A percentile compares a stretch with the other conserved stretches of the same genome.
These are phyloP conservation scores for Silurus glanis DNA, from an alignment of 2,113 vertebrate species.

Conservation along the genomic window DNA sequence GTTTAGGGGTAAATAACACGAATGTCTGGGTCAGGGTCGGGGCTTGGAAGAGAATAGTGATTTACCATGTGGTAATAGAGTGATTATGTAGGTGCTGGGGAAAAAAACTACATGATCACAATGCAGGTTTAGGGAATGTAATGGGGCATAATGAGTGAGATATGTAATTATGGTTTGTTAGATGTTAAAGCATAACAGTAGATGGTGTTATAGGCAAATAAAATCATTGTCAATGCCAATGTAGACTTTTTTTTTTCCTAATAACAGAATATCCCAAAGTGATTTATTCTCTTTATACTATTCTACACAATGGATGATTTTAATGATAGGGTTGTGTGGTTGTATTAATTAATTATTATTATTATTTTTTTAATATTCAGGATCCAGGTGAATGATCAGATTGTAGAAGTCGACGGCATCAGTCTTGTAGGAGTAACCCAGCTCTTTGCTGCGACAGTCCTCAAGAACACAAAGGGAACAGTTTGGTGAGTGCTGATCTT, in stretches of 20 bases:
- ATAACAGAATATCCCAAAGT: background rate
- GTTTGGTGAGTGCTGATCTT: slow-evolving; percentile 76
- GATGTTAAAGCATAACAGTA: background rate
- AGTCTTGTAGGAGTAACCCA: slow-evolving; percentile 92
- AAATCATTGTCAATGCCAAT: background rate
- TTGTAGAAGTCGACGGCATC: slow-evolving; percentile 88
- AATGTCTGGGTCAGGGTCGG: background rate
- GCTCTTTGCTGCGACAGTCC: slow-evolving; percentile 88
- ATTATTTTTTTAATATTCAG: slow-evolving; percentile 57
- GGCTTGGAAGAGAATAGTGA: background rate
- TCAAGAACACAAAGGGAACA: slow-evolving; percentile 91
- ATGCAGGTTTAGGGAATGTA: background rate
- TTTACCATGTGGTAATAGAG: background rate
- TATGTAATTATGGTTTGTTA: background rate
- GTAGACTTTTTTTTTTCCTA: no score
- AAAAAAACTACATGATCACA: background rate
- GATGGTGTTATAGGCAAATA: background rate
- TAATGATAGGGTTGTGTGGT: slow-evolving; percentile 22
- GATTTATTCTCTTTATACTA: background rate
- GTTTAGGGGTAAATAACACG: background rate
- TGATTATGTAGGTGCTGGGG: background rate
- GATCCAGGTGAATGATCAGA: slow-evolving; percentile 91
- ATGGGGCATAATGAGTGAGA: background rate
- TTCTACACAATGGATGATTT: background rate
- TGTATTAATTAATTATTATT: no score